Evolutionary conservation across 1,140 invertebrate species (phyloP).

Genomic region (Nautilus pompilius): DNA sequence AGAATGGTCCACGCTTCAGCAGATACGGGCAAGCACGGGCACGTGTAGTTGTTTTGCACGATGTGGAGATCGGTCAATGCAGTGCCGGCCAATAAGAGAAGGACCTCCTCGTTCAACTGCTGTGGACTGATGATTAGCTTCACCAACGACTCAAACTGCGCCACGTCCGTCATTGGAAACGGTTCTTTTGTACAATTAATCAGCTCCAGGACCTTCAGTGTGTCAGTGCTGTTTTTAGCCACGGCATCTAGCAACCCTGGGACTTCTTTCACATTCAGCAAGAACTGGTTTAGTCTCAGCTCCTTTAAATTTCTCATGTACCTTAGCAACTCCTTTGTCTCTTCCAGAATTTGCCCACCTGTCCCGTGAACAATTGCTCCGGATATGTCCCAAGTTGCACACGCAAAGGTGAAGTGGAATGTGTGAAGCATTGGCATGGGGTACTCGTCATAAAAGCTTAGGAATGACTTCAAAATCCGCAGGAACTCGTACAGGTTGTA

Average conservation of each 20-base stretch:
- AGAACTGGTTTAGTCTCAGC: constrained; percentile 73
- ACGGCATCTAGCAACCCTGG: constrained; percentile 70
- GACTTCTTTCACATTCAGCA: constrained; percentile 64
- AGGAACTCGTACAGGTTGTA: constrained; percentile 73
- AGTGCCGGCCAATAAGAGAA: constrained; percentile 55
- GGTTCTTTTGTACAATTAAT: constrained; percentile 74
- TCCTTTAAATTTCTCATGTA: constrained; percentile 66
- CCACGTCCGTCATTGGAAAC: constrained; percentile 71
- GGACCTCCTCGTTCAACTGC: constrained; percentile 74
- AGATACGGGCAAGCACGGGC: constrained; percentile 20
- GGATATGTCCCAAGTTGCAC: constrained; percentile 60
- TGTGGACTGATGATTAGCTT: constrained; percentile 74
- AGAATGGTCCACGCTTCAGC: constrained; percentile 35
- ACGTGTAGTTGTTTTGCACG: constrained; percentile 70
- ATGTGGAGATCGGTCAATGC: constrained; percentile 72
- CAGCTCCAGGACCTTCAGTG: constrained; percentile 65
- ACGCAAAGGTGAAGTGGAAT: constrained; percentile 74
- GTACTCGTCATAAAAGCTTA: constrained; percentile 36
- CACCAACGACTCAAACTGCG: constrained; percentile 73
- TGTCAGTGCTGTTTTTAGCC: constrained; percentile 61
- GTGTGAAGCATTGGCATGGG: constrained; percentile 44
- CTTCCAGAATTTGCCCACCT: constrained; percentile 61
- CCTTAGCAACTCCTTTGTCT: constrained; percentile 61
- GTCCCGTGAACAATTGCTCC: constrained; percentile 66
- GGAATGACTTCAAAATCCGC: constrained; percentile 60